Evolutionary conservation across 2,797 vertebrate genomes (phyloP).

Genomic region (Gadopsis marmoratus): DNA sequence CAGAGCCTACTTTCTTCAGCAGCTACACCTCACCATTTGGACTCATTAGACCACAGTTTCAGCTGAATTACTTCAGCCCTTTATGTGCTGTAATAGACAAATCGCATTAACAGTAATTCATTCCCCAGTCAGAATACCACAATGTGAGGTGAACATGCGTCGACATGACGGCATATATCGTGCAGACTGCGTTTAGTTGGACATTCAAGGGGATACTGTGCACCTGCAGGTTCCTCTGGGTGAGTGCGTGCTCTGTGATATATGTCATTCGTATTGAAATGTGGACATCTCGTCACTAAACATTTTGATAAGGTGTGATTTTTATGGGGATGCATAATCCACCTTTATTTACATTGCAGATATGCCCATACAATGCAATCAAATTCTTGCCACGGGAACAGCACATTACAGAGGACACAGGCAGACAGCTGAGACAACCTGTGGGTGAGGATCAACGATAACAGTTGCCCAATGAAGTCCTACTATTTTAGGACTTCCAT

Average conservation of each 20-base stretch:
- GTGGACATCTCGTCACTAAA: background rate
- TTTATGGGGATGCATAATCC: background rate
- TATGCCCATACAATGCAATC: slow-evolving; percentile 82
- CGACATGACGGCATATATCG: slow-evolving; percentile 67
- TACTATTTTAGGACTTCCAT: background rate
- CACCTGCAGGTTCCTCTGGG: slow-evolving; percentile 86
- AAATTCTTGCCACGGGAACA: slow-evolving; percentile 69
- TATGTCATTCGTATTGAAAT: background rate
- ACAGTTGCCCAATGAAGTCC: background rate
- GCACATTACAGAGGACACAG: slow-evolving; percentile 20
- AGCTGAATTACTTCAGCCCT: background rate
- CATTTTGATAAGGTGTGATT: background rate
- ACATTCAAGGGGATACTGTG: slow-evolving; percentile 81
- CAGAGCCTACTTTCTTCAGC: slow-evolving; percentile 13
- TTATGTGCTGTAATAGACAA: background rate
- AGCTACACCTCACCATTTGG: background rate
- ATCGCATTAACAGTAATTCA: background rate
- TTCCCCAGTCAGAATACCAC: slow-evolving; percentile 35
- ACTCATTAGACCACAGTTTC: background rate
- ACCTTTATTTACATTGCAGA: slow-evolving; percentile 65
- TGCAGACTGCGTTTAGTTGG: slow-evolving; percentile 76
- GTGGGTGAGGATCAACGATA: slow-evolving; percentile 55
- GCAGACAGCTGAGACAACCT: slow-evolving; percentile 41
- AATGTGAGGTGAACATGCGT: slow-evolving; percentile 59
- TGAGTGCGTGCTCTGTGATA: slow-evolving; percentile 49